Conservation (phyloP, 1,140 invertebrate genomes). For the Metopolophium dirhodum region DNA sequence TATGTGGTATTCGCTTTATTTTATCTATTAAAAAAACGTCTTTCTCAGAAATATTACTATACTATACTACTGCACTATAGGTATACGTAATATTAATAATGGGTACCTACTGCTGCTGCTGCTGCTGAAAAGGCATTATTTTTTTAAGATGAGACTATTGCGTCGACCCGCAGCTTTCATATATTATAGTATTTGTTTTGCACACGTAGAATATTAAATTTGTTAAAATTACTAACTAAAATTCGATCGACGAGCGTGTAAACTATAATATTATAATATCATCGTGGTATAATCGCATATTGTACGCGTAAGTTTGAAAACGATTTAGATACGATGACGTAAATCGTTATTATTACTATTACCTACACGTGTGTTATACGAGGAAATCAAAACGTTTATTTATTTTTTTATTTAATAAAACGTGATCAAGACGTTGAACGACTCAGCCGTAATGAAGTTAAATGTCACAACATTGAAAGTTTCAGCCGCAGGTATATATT, state of each 20-base stretch:
- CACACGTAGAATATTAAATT: background rate
- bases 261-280: background rate
- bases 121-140: background rate
- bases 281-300: background rate
- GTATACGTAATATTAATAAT: background rate
- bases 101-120: background rate
- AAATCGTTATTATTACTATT: background rate
- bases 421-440: background rate
- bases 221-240: background rate
- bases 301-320: background rate
- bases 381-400: background rate
- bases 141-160: background rate
- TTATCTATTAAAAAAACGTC: background rate
- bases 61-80: too few species aligned
- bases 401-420: background rate
- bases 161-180: background rate
- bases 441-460: background rate
- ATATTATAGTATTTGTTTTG: background rate
- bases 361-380: too few species aligned
- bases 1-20: background rate
- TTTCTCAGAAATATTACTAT: background rate
- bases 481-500: background rate
- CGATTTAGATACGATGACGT: background rate
- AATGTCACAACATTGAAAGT: slow-evolving; percentile 21
- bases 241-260: background rate